These are phyloP conservation scores for Cherax quadricarinatus DNA, from an alignment of 1,140 invertebrate genomes.

Conservation along the genomic window DNA sequence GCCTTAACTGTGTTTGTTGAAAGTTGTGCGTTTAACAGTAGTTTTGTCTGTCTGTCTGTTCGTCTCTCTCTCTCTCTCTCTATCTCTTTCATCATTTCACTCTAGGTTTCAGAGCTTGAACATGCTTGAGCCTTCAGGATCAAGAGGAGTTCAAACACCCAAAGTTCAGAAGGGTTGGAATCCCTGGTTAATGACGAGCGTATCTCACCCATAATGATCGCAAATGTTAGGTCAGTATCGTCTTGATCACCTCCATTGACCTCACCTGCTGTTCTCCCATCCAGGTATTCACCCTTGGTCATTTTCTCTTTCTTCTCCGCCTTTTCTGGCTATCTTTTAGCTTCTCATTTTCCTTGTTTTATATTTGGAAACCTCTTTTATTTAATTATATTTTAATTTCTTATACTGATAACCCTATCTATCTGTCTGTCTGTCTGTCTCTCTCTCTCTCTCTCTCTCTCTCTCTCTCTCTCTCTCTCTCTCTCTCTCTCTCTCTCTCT, in stretches of 20 bases:
- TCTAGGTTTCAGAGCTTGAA: not conserved
- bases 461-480: not conserved
- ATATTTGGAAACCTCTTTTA: no score
- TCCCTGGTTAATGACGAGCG: not conserved
- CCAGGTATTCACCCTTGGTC: not conserved
- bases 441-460: not conserved
- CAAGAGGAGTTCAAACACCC: not conserved
- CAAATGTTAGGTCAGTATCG: slow-evolving; percentile 4
- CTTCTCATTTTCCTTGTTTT: no score
- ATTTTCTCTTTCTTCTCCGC: not conserved
- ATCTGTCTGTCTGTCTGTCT: no score
- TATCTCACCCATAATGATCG: not conserved
- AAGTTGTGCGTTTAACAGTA: not conserved
- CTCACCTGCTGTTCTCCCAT: slow-evolving; percentile 2
- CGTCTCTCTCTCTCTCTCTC: not conserved
- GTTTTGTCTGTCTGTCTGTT: not conserved
- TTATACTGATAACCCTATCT: no score
- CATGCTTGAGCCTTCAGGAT: not conserved
- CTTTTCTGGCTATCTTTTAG: not conserved
- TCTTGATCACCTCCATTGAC: not conserved
- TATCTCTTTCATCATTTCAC: not conserved
- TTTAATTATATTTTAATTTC: no score
- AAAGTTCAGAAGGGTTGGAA: not conserved
- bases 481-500: not conserved
- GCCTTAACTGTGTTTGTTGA: not conserved